These are phyloP conservation scores for Drosophila neutralis DNA, from an alignment of 2,888 invertebrate species.

Conservation along the genomic window DNA sequence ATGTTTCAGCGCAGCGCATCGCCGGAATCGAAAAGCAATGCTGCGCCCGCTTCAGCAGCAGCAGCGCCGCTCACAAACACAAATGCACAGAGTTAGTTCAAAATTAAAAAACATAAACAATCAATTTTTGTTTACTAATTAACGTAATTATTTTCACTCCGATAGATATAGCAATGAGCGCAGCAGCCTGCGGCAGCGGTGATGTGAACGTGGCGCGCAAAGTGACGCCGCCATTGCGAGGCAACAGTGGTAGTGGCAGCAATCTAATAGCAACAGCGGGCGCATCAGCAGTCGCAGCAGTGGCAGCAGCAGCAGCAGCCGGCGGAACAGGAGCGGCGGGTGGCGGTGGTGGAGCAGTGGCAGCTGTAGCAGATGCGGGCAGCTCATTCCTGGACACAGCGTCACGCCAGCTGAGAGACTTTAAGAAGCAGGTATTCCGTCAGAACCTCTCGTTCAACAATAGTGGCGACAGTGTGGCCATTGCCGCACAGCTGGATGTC, in stretches of 20 bases:
- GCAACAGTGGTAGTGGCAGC: slow-evolving; percentile 31
- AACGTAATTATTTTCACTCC: neutral
- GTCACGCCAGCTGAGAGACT: slow-evolving; percentile 82
- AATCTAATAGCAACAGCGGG: slow-evolving; percentile 8
- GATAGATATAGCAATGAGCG: slow-evolving; percentile 26
- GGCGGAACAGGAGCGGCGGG: slow-evolving; percentile 12
- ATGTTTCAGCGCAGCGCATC: slow-evolving; percentile 86
- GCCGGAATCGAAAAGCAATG: slow-evolving; percentile 65
- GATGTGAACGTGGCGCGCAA: slow-evolving; percentile 41
- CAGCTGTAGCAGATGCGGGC: slow-evolving; percentile 15
- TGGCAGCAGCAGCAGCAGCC: neutral
- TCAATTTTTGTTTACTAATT: neutral
- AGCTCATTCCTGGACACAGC: slow-evolving; percentile 82
- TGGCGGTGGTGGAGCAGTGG: neutral
- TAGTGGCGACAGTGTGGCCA: slow-evolving; percentile 61
- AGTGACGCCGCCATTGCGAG: slow-evolving; percentile 49
- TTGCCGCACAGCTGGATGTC: slow-evolving; percentile 35
- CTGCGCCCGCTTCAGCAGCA: slow-evolving; percentile 14
- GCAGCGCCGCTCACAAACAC: slow-evolving; percentile 35
- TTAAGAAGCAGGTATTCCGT: slow-evolving; percentile 84
- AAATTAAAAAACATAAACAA: neutral
- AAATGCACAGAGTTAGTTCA: slow-evolving; percentile 62
- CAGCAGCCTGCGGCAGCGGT: slow-evolving; percentile 23
- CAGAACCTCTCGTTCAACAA: slow-evolving; percentile 81
- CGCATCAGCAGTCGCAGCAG: slow-evolving; percentile 32